These are phyloP conservation scores for Peromyscus leucopus DNA, from an alignment of 2,113 vertebrate genomes.

Conservation along the genomic window DNA sequence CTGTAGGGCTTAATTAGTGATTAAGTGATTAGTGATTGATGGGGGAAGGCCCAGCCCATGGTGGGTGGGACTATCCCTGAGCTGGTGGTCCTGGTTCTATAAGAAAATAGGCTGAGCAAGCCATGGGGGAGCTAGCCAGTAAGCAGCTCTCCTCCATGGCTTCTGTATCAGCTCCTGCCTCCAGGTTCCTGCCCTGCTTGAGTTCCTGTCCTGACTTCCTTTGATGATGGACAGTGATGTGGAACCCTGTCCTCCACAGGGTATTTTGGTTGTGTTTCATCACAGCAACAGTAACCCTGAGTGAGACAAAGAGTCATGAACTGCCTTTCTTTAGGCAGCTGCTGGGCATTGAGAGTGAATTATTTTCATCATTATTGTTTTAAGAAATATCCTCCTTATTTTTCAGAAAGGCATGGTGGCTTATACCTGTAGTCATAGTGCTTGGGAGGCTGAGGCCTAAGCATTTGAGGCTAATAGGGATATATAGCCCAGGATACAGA, in stretches of 20 bases:
- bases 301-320: background rate
- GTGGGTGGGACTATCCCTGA: too few species aligned
- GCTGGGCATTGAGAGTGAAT: background rate
- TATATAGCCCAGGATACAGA: background rate
- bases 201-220: background rate
- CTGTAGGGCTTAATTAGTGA: background rate
- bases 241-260: background rate
- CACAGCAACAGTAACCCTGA: background rate
- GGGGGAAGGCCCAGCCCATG: background rate
- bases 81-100: background rate
- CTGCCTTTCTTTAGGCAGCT: background rate
- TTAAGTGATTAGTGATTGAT: background rate
- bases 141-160: background rate
- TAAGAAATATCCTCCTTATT: background rate
- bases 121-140: background rate
- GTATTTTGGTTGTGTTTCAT: background rate
- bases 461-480: background rate
- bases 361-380: background rate
- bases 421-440: background rate
- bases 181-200: background rate
- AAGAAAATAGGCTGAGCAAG: background rate
- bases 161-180: background rate
- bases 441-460: background rate
- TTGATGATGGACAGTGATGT: background rate
- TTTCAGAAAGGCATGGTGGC: background rate